These are phyloP conservation scores for Poeciliopsis turrubarensis DNA, from an alignment of 2,113 vertebrate genomes.

Conservation along the genomic window DNA sequence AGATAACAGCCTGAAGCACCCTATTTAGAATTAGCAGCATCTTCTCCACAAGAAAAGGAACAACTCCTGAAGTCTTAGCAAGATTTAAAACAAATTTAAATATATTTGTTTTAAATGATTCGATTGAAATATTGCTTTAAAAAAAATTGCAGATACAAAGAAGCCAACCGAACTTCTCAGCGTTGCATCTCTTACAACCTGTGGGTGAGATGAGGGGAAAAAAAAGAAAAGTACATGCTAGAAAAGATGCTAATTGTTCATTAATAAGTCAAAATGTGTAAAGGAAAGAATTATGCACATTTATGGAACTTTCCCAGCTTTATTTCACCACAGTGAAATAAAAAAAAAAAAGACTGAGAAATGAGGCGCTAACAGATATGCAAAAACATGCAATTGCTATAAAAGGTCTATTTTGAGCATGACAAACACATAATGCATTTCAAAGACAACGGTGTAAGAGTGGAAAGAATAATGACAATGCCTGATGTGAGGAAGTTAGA, in stretches of 20 bases:
- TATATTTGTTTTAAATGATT: neutral
- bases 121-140: too few species aligned
- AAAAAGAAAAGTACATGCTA: neutral
- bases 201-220: neutral
- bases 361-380: neutral
- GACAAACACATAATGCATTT: neutral
- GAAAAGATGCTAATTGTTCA: neutral
- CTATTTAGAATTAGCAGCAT: neutral
- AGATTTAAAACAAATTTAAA: neutral
- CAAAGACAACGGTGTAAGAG: neutral
- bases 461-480: neutral
- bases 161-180: neutral
- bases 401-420: neutral
- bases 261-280: conserved; percentile 1
- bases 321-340: neutral
- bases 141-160: neutral
- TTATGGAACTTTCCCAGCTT: neutral
- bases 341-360: neutral
- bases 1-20: conserved; percentile 14
- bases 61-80: neutral
- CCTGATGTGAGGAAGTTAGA: too few species aligned
- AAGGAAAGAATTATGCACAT: neutral
- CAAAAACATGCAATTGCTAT: neutral
- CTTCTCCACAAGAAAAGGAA: conserved; percentile 3
- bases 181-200: neutral